Evolutionary conservation across 1,140 invertebrate species (phyloP).

Genomic region (Drosophila miranda): DNA sequence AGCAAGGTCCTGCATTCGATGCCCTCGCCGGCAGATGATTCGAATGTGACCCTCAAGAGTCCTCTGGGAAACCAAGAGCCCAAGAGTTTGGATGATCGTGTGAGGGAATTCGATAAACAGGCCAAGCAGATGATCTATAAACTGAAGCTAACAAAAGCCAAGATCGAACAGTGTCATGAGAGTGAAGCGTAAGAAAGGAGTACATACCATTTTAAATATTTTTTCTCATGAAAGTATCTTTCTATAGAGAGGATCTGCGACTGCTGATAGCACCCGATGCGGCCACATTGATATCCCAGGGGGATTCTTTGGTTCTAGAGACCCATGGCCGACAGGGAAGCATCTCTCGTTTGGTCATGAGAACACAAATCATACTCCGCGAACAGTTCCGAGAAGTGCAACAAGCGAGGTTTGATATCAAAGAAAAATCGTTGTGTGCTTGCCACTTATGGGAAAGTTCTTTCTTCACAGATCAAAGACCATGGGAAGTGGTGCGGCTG

Average conservation of each 20-base stretch:
- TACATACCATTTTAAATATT: background rate
- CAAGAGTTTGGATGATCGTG: constrained; percentile 64
- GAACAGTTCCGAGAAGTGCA: constrained; percentile 81
- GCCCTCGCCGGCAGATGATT: constrained; percentile 65
- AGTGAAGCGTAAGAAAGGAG: constrained; percentile 83
- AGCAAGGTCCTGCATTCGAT: constrained; percentile 68
- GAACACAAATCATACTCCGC: constrained; percentile 73
- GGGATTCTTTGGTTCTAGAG: constrained; percentile 88
- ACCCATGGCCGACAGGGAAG: constrained; percentile 83
- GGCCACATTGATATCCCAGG: constrained; percentile 89
- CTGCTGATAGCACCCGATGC: constrained; percentile 88
- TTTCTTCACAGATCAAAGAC: constrained; percentile 54
- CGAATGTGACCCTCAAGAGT: constrained; percentile 70
- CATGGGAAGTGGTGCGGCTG: constrained; percentile 33
- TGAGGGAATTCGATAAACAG: constrained; percentile 84
- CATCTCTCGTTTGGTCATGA: constrained; percentile 74
- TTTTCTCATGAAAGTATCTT: background rate
- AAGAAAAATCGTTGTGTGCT: background rate
- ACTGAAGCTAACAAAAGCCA: constrained; percentile 87
- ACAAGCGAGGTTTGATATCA: constrained; percentile 65
- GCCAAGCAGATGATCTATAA: constrained; percentile 86
- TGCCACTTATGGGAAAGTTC: background rate
- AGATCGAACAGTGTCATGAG: constrained; percentile 86
- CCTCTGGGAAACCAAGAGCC: constrained; percentile 48
- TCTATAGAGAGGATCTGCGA: constrained; percentile 68